Evolutionary conservation across 2,797 vertebrate species (phyloP).

Genomic region (Pipistrellus pipistrellus): DNA sequence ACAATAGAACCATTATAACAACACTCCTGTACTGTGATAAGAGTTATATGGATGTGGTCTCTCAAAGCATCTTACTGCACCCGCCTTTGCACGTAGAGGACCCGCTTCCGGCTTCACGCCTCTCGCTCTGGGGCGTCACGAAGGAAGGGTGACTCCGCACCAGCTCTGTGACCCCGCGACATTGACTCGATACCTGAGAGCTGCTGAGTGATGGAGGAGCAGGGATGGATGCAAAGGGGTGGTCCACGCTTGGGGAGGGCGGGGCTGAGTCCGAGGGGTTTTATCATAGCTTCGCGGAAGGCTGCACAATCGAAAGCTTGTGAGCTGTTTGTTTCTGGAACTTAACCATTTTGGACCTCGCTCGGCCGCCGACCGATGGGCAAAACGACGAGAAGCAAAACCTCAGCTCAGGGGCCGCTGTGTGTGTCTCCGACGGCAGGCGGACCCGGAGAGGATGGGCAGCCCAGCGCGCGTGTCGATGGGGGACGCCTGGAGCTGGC

Average conservation of each 20-base stretch:
- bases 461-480: conserved; percentile 64
- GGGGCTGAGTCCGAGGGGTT: neutral
- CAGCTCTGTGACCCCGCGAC: neutral
- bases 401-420: neutral
- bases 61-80: neutral
- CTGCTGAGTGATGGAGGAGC: neutral
- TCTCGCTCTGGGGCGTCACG: neutral
- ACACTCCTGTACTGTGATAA: neutral
- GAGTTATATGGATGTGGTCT: neutral
- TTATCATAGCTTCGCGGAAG: neutral
- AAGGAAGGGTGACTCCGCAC: neutral
- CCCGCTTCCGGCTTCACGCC: neutral
- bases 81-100: neutral
- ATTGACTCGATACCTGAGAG: neutral
- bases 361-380: too few species aligned
- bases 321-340: neutral
- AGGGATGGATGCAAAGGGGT: neutral
- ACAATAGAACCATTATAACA: neutral
- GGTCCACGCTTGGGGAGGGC: too few species aligned
- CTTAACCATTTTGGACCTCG: neutral
- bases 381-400: neutral
- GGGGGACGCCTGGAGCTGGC: neutral
- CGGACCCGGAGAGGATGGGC: conserved; percentile 74
- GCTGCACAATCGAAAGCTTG: neutral
- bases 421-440: neutral